Evolutionary conservation across 2,797 vertebrate species (phyloP).

Genomic region (Lagorchestes hirsutus): DNA sequence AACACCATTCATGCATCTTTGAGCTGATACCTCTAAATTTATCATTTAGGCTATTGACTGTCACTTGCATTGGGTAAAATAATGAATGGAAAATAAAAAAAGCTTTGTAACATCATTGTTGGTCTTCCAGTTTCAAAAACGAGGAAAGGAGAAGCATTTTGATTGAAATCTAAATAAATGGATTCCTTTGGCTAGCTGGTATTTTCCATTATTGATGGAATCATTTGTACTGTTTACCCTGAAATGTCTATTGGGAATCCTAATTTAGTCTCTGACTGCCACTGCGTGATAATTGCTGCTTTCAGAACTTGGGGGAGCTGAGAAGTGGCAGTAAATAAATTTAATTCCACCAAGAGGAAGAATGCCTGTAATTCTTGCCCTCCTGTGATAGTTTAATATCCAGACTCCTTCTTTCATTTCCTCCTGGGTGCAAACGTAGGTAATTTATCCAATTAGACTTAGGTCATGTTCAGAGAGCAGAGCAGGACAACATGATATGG

Average conservation of each 20-base stretch:
- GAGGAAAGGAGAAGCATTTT: conserved; percentile 61
- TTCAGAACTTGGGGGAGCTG: conserved; percentile 44
- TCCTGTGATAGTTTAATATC: background rate
- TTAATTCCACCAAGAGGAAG: conserved; percentile 57
- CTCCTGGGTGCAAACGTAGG: background rate
- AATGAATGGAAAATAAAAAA: conserved; percentile 29
- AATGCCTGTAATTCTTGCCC: background rate
- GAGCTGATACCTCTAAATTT: conserved; percentile 68
- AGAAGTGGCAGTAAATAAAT: conserved; percentile 69
- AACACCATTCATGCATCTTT: conserved; percentile 61
- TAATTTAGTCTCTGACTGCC: conserved; percentile 46
- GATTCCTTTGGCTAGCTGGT: conserved; percentile 64
- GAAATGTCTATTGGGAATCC: conserved; percentile 38
- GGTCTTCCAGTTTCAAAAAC: conserved; percentile 42
- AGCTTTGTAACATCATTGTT: conserved; percentile 55
- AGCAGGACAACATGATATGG: background rate
- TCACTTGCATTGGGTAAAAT: conserved; percentile 68
- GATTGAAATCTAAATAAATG: conserved; percentile 71
- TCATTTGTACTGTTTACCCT: conserved; percentile 42
- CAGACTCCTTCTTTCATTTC: background rate
- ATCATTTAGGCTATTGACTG: conserved; percentile 55
- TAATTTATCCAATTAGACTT: conserved; percentile 2
- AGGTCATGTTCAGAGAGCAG: background rate
- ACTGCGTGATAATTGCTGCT: background rate
- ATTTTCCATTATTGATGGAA: conserved; percentile 66